Evolutionary conservation across 2,797 vertebrate genomes (phyloP).

Genomic region (Tarsius wallacei): DNA sequence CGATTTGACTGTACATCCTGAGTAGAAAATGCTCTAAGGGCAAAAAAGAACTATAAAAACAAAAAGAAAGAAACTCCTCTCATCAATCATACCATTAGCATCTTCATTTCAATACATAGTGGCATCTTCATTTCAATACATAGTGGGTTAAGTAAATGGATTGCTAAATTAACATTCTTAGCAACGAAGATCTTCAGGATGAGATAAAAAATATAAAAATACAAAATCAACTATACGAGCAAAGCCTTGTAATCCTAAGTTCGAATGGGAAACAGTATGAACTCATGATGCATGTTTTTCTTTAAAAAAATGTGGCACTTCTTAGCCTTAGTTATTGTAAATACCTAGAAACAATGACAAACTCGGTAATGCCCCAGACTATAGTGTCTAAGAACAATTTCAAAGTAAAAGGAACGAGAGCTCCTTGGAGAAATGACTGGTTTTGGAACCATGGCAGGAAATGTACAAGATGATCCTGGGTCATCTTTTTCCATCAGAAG

Average conservation of each 20-base stretch:
- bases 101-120: neutral
- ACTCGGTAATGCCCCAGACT: neutral
- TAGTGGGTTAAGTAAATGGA: conserved; percentile 1
- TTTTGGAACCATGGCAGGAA: neutral
- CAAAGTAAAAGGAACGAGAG: neutral
- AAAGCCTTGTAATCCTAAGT: neutral
- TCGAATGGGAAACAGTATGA: neutral
- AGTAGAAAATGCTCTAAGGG: neutral
- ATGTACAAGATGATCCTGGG: neutral
- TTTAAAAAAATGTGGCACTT: neutral
- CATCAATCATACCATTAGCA: neutral
- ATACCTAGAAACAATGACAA: neutral
- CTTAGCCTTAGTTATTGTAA: neutral
- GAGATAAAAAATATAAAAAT: neutral
- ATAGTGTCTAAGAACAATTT: neutral
- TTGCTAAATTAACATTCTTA: neutral
- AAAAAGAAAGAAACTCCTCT: neutral
- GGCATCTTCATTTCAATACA: neutral
- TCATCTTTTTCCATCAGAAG: neutral
- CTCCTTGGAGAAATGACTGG: neutral
- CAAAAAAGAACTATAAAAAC: neutral
- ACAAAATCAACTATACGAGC: neutral
- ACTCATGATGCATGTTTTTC: neutral
- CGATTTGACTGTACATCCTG: neutral
- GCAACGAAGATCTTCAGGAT: neutral